These are phyloP conservation scores for Cantharis flavilabris DNA, from an alignment of 2,888 invertebrate genomes.

Conservation along the genomic window DNA sequence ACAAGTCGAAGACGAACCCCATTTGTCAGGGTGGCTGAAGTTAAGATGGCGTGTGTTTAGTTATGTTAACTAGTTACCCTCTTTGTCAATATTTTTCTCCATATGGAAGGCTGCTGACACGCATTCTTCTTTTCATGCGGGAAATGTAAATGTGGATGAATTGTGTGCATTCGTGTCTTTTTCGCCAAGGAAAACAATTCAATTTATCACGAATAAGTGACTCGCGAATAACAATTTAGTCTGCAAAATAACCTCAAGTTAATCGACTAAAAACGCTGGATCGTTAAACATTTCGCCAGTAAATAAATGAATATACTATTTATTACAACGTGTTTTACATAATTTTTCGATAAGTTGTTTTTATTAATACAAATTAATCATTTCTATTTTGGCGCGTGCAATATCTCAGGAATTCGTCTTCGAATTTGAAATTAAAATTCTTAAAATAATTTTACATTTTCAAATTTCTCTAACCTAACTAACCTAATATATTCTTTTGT, in stretches of 20 bases:
- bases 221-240: constrained; percentile 21
- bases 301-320: not conserved
- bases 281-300: not conserved
- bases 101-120: constrained; percentile 40
- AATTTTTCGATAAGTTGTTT: not conserved
- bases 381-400: not conserved
- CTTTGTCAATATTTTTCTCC: constrained; percentile 46
- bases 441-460: not conserved
- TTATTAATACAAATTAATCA: not conserved
- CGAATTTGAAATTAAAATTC: not conserved
- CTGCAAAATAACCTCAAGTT: constrained; percentile 18
- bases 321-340: not conserved
- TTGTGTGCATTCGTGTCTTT: constrained; percentile 27
- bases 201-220: constrained; percentile 29
- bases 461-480: not conserved
- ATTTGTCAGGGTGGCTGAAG: constrained; percentile 35
- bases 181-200: constrained; percentile 30
- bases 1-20: constrained; percentile 41
- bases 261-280: constrained; percentile 15
- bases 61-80: constrained; percentile 46
- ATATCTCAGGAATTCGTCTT: not conserved
- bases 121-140: constrained; percentile 29
- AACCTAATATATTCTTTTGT: not conserved
- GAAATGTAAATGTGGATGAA: constrained; percentile 35
- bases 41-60: constrained; percentile 48